These are phyloP conservation scores for Amblyopsis rosae DNA, from an alignment of 2,113 vertebrate species.

Conservation along the genomic window DNA sequence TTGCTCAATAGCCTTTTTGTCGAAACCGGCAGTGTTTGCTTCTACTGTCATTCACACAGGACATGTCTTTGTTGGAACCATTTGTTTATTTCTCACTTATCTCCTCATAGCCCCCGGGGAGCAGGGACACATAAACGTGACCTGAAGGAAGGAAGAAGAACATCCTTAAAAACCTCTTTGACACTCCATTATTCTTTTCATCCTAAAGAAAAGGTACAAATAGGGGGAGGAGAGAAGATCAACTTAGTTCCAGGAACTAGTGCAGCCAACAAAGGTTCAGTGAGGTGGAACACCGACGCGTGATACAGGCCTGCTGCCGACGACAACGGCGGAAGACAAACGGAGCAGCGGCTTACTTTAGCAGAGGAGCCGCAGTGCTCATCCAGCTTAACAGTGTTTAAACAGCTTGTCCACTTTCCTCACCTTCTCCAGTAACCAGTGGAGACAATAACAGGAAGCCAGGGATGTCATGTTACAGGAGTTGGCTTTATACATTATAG, in stretches of 20 bases:
- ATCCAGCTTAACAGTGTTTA: conserved; percentile 12
- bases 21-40: conserved; percentile 8
- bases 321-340: conserved; percentile 25
- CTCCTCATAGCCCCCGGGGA: conserved; percentile 30
- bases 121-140: conserved; percentile 45
- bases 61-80: conserved; percentile 46
- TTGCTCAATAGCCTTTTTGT: conserved; percentile 33
- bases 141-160: conserved; percentile 41
- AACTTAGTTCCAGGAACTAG: conserved; percentile 33
- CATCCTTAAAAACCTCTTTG: conserved; percentile 34
- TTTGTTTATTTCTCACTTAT: conserved; percentile 66
- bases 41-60: conserved; percentile 45
- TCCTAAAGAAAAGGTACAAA: conserved; percentile 39
- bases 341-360: neutral
- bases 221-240: conserved; percentile 20
- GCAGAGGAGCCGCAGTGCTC: conserved; percentile 16
- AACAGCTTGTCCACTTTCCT: conserved; percentile 1
- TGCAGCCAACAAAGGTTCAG: conserved; percentile 23
- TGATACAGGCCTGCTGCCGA: conserved; percentile 36
- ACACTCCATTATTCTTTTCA: conserved; percentile 48
- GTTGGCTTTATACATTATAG: too few species aligned
- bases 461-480: conserved; percentile 1
- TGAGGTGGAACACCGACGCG: conserved; percentile 41
- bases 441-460: neutral
- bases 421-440: neutral